A percentile compares a stretch with the other conserved stretches of the same genome.
These are phyloP conservation scores for Erpobdella octoculata DNA, from an alignment of 2,888 invertebrate species.

Conservation along the genomic window DNA sequence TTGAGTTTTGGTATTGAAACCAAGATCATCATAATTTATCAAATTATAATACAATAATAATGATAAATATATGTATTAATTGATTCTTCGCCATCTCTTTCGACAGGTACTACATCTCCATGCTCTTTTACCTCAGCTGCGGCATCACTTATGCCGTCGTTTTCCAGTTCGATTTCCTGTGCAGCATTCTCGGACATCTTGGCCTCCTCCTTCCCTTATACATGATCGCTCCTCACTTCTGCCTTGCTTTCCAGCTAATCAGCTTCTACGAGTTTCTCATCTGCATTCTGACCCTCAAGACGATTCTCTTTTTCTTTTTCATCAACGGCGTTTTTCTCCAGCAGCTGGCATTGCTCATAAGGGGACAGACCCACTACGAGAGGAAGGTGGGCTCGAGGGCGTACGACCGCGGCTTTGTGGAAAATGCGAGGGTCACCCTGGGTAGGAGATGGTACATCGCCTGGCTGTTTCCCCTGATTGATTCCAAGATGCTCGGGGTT, in stretches of 20 bases:
- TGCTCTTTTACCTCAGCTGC: constrained; percentile 67
- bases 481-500: too few relatives aligned
- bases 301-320: constrained; percentile 52
- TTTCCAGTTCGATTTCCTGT: constrained; percentile 45
- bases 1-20: too few relatives aligned
- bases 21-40: too few relatives aligned
- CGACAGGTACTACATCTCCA: constrained; percentile 65
- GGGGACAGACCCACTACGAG: constrained; percentile 70
- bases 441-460: constrained; percentile 70
- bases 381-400: constrained; percentile 58
- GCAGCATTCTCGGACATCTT: constrained; percentile 44
- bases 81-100: too few relatives aligned
- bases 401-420: constrained; percentile 66
- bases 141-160: constrained; percentile 54
- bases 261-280: constrained; percentile 40
- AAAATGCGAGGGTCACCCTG: constrained; percentile 67
- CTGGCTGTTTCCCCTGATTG: constrained; percentile 73
- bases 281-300: constrained; percentile 40
- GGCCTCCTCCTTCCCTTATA: constrained; percentile 19
- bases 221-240: constrained; percentile 54
- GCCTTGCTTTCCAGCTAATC: constrained; percentile 55
- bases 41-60: neutral
- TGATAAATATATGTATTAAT: too few relatives aligned
- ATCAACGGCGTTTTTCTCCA: neutral
- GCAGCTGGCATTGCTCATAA: constrained; percentile 55